Base-by-base conservation (phyloP, 2,113 vertebrate genomes). In the Perca fluviatilis region DNA sequence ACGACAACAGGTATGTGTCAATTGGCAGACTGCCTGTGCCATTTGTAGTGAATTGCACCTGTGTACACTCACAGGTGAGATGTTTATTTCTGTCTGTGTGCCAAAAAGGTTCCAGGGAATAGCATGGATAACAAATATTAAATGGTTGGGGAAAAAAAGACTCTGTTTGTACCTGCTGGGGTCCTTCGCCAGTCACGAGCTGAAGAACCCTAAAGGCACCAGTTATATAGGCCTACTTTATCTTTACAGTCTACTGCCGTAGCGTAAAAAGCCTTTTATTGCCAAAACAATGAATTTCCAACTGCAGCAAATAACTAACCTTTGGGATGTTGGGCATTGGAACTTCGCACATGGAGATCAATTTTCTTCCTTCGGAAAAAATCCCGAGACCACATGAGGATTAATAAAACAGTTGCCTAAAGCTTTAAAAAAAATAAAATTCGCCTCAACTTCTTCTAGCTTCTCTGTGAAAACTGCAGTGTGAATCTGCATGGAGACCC, bases 261-360 rank as follows among this genome's bases (percentile, higher is more conserved):
- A 10, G 14, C 19, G 30, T 12, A 18, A 57, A 78, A 62, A 50
- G 27, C 64, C 6, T 36, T 21, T n/a, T 46, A 2, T 23, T n/a
- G 18, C 2, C 8, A 56, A n/a, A 57, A 49, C 15, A 58, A 6
- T 23, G 25, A 6, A 27, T 47, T 27, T 71, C 50, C 6, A 77
- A 54, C 54, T 18, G 40, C 10, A 23, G 40, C 9, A 68, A 49
- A 87, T 16, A 58, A 90, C 88, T 68, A 67, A 92, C 91, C 91
- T 90, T 65, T 81, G 46, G 50, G 73, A 36, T 80, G 77, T 27
- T 77, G 80, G 5, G 19, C 91, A 89, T 85, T 78, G 61, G 87
- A 82, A 88, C 72, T 89, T 90, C 36, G 21, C 62, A 77, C 62
- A 43, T 25, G 49, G 63, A 81, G 81, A 63, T 79, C 47, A 46